Conservation (phyloP, 2,113 vertebrate species). For the Istiophorus platypterus region DNA sequence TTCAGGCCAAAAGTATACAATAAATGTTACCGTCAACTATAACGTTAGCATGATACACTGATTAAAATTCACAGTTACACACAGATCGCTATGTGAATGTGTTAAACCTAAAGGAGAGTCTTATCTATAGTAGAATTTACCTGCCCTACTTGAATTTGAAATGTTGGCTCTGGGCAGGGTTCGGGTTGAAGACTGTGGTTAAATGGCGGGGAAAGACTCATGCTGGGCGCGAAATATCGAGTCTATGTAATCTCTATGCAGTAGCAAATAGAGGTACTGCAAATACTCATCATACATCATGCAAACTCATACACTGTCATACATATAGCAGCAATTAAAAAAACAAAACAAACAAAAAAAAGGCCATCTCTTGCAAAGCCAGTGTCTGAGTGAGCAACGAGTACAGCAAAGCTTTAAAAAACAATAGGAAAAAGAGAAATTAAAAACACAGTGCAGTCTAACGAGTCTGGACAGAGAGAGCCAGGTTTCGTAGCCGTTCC, state of each 20-base stretch:
- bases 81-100: not conserved
- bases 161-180: not conserved
- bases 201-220: not conserved
- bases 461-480: not conserved
- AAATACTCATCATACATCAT: constrained; percentile 36
- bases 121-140: not conserved
- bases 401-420: not conserved
- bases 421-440: not conserved
- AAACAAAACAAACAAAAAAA: not conserved
- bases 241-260: not conserved
- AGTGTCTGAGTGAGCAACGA: not conserved
- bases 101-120: not conserved
- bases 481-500: not conserved
- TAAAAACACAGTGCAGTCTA: not conserved
- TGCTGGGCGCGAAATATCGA: constrained; percentile 1
- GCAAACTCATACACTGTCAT: constrained; percentile 19
- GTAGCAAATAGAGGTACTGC: constrained; percentile 5
- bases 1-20: not conserved
- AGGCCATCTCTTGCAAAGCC: not conserved
- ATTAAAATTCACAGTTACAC: too few species aligned
- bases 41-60: too few species aligned
- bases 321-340: constrained; percentile 6
- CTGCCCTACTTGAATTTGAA: not conserved
- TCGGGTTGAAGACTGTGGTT: not conserved
- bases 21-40: not conserved